Evolutionary conservation across 2,888 invertebrate species (phyloP), one percentile per base, ranked within the genome.

Genomic region (Cataglyphis livida): DNA sequence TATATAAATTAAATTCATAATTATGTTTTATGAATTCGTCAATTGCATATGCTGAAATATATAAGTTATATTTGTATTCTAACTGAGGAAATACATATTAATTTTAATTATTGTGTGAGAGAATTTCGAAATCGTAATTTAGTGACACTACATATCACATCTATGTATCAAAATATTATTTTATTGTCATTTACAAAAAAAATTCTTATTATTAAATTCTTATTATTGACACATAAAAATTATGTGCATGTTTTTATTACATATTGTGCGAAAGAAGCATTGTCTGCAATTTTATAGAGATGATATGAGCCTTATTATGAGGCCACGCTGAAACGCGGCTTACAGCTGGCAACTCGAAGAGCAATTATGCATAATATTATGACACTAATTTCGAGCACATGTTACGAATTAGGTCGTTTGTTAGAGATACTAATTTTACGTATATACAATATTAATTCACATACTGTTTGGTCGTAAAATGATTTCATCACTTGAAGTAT

Each of bases 351-450:
- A 74, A 87, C 81, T 85, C 66, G 86, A 62, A 62, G 66, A 90
- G 87, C 92, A 88, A 93, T 93, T 93, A 92, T 90, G 93, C 93
- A 92, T 93, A 93, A 93, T 93, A 91, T 92, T 91, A 92, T 86
- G 90, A 85, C 85, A 84, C 89, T 90, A 91, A 91, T 92, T 86
- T 82, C 85, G 68, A 90, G 87, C 93, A 92, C 89, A 88, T 93
- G 93, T 89, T 84, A 81, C 84, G 87, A 92, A 92, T 93, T 92
- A 89, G 91, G 88, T 90, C 91, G 88, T 92, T 91, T 90, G 71
- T 84, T 87, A 70, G 71, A 62, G 81, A 92, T 85, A 88, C 88
- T 91, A 92, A 91, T 92, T 90, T 86, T 75, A 64, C 86, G 74
- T 75, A 74, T 73, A 88, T 85, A 76, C 71, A 35, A 73, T 70